These are phyloP conservation scores for Sesamia nonagrioides DNA, from an alignment of 1,140 invertebrate genomes.

Conservation along the genomic window DNA sequence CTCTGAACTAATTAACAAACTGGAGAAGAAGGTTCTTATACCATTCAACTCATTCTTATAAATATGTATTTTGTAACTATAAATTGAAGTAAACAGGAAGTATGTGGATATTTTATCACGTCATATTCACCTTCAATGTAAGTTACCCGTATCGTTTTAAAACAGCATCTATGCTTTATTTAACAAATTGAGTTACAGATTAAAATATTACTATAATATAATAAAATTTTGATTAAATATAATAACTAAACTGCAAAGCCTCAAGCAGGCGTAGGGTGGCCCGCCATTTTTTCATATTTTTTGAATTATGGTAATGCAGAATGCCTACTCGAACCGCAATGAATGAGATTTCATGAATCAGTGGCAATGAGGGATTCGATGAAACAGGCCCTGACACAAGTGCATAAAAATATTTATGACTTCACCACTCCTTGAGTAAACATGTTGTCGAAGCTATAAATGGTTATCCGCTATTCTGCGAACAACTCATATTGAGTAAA, in stretches of 20 bases:
- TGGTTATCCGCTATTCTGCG: slow-evolving; percentile 15
- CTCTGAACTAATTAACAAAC: background rate
- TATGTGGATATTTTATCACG: background rate
- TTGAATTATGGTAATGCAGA: slow-evolving; percentile 24
- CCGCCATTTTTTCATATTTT: too few relatives aligned
- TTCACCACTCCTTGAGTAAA: slow-evolving; percentile 44
- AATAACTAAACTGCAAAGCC: too few relatives aligned
- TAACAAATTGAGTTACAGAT: background rate
- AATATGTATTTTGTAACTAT: background rate
- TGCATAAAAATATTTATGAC: slow-evolving; percentile 56
- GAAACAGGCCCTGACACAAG: slow-evolving; percentile 53
- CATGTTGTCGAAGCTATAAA: slow-evolving; percentile 36
- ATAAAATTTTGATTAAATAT: background rate
- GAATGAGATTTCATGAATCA: slow-evolving; percentile 53
- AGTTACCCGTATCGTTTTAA: background rate
- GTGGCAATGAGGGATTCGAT: slow-evolving; percentile 53
- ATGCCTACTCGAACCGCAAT: slow-evolving; percentile 32
- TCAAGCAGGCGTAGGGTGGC: too few relatives aligned
- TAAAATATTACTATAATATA: background rate
- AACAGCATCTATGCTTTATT: background rate
- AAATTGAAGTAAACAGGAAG: slow-evolving; percentile 31
- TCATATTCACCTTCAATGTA: background rate
- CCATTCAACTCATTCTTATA: too few relatives aligned
- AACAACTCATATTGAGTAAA: slow-evolving; percentile 19
- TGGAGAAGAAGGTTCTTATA: background rate